Percentiles rank a stretch among this genome's conserved stretches.
Evolutionary conservation across 2,797 vertebrate species (phyloP).

Genomic region (Vespertilio murinus): DNA sequence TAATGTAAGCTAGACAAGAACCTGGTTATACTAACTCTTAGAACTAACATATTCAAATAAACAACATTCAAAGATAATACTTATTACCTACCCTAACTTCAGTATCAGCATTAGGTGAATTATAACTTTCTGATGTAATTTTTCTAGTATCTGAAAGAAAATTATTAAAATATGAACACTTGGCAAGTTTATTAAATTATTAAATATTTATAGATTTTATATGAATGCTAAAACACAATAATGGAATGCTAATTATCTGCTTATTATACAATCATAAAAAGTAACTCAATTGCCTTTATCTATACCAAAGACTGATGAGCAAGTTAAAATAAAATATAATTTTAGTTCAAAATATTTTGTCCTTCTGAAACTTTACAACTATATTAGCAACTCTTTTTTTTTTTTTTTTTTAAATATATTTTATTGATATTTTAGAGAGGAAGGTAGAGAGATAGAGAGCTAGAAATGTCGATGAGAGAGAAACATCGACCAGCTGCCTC

Average conservation of each 20-base stretch:
- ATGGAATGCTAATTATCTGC: background rate
- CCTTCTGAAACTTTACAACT: background rate
- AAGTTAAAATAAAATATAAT: background rate
- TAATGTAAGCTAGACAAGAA: background rate
- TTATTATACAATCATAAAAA: slow-evolving; percentile 36
- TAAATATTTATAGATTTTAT: background rate
- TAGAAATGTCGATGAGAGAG: too few species aligned
- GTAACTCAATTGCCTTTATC: background rate
- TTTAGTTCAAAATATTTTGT: background rate
- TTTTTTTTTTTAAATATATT: too few species aligned
- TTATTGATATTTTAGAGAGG: too few species aligned
- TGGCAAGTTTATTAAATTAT: slow-evolving; percentile 44
- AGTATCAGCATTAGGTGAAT: background rate
- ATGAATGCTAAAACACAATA: background rate
- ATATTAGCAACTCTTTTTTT: background rate
- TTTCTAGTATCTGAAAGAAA: slow-evolving; percentile 70
- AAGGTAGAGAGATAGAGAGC: too few species aligned
- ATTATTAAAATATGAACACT: slow-evolving; percentile 5
- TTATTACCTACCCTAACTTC: slow-evolving; percentile 53
- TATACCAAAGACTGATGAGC: background rate
- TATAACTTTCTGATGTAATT: background rate
- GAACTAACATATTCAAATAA: slow-evolving; percentile 21
- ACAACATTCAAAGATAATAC: background rate
- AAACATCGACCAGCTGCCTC: too few species aligned
- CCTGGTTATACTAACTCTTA: background rate